phyloP scores from a whole-genome alignment of 2,888 invertebrate genomes.

The Diaphora mendica region DNA sequence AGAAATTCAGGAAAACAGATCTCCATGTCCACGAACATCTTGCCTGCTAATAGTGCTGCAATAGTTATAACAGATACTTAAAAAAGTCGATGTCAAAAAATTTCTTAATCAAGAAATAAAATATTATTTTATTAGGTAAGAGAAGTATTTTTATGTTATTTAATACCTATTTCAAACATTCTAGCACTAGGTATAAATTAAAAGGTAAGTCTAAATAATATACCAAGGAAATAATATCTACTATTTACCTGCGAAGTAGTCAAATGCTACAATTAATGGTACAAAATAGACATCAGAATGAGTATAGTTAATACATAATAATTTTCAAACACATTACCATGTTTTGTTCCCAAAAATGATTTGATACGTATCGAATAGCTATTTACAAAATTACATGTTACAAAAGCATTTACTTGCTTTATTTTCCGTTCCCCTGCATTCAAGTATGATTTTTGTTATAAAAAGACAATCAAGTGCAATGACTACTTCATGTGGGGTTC shows the following conservation, averaged over 20 bases:
- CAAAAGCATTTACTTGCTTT: constrained; percentile 77
- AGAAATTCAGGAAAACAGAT: no score
- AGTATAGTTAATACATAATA: constrained; percentile 49
- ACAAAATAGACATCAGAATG: constrained; percentile 35
- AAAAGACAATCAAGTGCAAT: constrained; percentile 60
- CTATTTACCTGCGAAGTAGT: constrained; percentile 17
- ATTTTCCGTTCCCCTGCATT: constrained; percentile 80
- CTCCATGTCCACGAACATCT: no score
- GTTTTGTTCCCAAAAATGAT: constrained; percentile 77
- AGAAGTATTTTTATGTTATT: neutral
- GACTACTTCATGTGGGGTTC: constrained; percentile 50
- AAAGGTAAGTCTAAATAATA: constrained; percentile 11
- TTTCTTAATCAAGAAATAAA: no score
- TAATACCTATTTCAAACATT: neutral
- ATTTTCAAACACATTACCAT: constrained; percentile 63
- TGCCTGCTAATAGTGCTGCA: neutral
- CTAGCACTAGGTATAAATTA: neutral
- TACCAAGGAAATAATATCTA: neutral
- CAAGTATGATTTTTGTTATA: constrained; percentile 77
- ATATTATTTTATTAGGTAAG: no score
- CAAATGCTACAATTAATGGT: constrained; percentile 26
- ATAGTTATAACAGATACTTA: neutral
- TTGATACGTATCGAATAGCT: constrained; percentile 83
- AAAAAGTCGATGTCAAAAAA: no score
- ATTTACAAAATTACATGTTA: constrained; percentile 84